Conservation (phyloP, 2,113 vertebrate genomes). For the Mesembrinibis cayennensis region DNA sequence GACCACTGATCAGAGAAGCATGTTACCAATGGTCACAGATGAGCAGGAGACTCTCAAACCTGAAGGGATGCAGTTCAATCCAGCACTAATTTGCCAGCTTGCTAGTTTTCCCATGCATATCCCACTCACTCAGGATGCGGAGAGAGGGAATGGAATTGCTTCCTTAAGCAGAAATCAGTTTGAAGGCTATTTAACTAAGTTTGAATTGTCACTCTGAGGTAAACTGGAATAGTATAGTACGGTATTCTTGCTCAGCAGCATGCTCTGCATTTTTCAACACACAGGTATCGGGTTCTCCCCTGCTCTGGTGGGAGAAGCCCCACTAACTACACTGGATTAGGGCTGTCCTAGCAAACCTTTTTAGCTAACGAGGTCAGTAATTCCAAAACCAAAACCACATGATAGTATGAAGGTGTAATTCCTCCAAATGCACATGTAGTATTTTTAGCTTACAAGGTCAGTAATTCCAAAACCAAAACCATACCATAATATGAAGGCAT, state of each 20-base stretch:
- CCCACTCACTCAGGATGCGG: neutral
- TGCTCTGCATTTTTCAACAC: neutral
- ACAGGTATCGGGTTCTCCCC: neutral
- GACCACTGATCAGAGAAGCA: neutral
- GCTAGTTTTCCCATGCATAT: neutral
- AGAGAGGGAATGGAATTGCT: neutral
- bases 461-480: neutral
- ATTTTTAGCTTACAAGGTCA: conserved; percentile 64
- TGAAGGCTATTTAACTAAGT: neutral
- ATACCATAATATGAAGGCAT: conserved; percentile 98
- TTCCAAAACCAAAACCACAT: conserved; percentile 17
- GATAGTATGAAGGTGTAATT: conserved; percentile 85
- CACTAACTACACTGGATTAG: neutral
- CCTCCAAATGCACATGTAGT: conserved; percentile 79
- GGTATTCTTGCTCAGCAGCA: neutral
- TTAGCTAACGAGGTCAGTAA: neutral
- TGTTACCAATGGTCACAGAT: neutral
- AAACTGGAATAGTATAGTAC: neutral
- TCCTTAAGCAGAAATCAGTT: neutral
- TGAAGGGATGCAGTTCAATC: neutral
- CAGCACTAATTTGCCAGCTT: neutral
- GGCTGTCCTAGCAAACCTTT: neutral
- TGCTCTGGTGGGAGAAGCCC: neutral
- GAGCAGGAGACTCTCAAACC: neutral
- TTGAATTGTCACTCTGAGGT: neutral